Evolutionary conservation across 2,797 vertebrate genomes (phyloP), one percentile per base, ranked within the genome.

Genomic region (Paramormyrops hopkinsi): DNA sequence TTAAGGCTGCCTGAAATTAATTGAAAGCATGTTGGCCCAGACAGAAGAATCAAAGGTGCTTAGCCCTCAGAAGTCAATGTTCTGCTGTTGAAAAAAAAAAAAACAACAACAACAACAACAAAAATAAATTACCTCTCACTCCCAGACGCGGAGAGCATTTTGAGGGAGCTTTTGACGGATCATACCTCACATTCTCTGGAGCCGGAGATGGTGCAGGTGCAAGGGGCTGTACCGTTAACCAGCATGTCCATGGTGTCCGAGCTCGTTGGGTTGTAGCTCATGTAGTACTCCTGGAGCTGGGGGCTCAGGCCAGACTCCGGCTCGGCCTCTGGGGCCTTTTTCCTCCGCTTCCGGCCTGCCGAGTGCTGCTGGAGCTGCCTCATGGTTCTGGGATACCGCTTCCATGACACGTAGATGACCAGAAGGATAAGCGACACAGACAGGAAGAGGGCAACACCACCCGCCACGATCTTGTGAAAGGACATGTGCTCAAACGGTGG

Each of bases 131-230:
- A 96, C 96, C 96, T 97, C 96, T 95, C 95, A 95, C 96, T 95
- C 95, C 95, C 95, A 95, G 97, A 92, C 94, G 96, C 94, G 96
- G 96, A 96, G 96, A 97, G 95, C 94, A 91, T 95, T 96, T 79
- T 79, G 95, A 96, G 37, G 94, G 94, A 93, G 89, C 89, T 79
- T 89, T 76, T 93, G 94, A 94, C 93, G 92, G 93, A 95, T 98
- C 97, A 98, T 96, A 99, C 98, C 96, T 99, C 98, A 89, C 98
- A 99, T 95, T 99, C 98, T 95, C 98, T 97, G 95, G 98, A 98
- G 96, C 97, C 98, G 92, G 98, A 98, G 94, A 98, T 97, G 95
- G 97, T 98, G 95, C 98, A 99, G 11, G 98, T 98, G 97, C 98
- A 99, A 89, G 97, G 97, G 91, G 97, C 96, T 62, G 96, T 95